phyloP scores from a whole-genome alignment of 2,797 vertebrate genomes.

The Sus cebifrons region DNA sequence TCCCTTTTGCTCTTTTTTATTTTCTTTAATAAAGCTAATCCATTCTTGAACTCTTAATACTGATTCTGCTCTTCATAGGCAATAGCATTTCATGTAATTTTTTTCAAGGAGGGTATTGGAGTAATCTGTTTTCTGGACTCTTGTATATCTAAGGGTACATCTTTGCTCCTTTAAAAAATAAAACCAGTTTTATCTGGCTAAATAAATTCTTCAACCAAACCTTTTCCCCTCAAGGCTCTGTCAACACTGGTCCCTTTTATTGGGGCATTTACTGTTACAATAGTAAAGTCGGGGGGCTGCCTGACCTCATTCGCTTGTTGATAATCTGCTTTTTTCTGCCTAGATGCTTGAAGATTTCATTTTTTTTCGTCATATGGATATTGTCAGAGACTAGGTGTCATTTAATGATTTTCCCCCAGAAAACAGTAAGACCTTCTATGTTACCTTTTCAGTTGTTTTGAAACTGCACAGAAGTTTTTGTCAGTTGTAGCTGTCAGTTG shows the following conservation, averaged over 20 bases:
- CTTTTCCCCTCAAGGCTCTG: not conserved
- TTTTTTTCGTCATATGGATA: not conserved
- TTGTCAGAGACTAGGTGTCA: not conserved
- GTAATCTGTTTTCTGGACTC: slow-evolving; percentile 46
- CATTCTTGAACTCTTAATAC: not conserved
- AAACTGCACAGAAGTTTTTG: not conserved
- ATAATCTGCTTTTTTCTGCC: not conserved
- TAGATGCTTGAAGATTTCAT: not conserved
- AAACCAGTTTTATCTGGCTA: not conserved
- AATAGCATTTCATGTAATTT: not conserved
- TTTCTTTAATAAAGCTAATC: not conserved
- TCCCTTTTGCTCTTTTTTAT: not conserved
- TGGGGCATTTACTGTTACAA: not conserved
- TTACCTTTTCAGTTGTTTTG: not conserved
- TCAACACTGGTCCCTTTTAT: not conserved
- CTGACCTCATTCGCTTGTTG: not conserved
- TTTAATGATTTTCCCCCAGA: slow-evolving; percentile 41
- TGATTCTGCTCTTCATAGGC: not conserved
- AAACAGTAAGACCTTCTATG: not conserved
- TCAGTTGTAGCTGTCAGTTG: not conserved
- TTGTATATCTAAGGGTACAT: not conserved
- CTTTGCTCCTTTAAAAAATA: slow-evolving; percentile 5
- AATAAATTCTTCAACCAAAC: not conserved
- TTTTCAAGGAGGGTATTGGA: not conserved
- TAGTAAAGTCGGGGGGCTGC: not conserved